Conservation (phyloP, 2,797 vertebrate species). For the Sebastes paucispinis region DNA sequence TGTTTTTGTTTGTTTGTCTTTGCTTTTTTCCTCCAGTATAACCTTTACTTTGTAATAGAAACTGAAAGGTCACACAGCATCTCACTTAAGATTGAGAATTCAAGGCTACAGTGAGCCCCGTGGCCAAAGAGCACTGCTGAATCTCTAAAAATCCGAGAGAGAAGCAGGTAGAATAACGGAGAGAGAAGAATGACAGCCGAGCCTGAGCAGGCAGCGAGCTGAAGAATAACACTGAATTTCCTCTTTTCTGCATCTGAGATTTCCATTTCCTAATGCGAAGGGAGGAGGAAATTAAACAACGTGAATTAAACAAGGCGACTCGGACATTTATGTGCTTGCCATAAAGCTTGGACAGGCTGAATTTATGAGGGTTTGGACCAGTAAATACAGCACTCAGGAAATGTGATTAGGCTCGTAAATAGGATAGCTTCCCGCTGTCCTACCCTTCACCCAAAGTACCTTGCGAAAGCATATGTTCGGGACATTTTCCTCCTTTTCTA, state of each 20-base stretch:
- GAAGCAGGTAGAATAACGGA: slow-evolving; percentile 43
- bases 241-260: slow-evolving; percentile 64
- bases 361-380: slow-evolving; percentile 72
- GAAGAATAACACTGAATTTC: slow-evolving; percentile 55
- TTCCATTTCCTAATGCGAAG: slow-evolving; percentile 74
- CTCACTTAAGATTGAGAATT: slow-evolving; percentile 62
- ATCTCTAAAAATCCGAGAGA: slow-evolving; percentile 41
- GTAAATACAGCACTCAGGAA: slow-evolving; percentile 79
- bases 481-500: slow-evolving; percentile 27
- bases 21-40: slow-evolving; percentile 17
- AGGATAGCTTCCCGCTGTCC: slow-evolving; percentile 64
- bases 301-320: slow-evolving; percentile 65
- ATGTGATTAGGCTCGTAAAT: slow-evolving; percentile 80
- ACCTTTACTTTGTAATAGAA: slow-evolving; percentile 70
- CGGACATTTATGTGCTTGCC: slow-evolving; percentile 69
- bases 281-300: slow-evolving; percentile 74
- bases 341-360: slow-evolving; percentile 66
- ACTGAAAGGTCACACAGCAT: slow-evolving; percentile 68
- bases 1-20: slow-evolving; percentile 32
- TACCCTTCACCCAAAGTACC: slow-evolving; percentile 68
- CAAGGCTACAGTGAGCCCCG: slow-evolving; percentile 31
- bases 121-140: slow-evolving; percentile 38
- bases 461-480: slow-evolving; percentile 59
- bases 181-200: slow-evolving; percentile 14
- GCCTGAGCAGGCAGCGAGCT: slow-evolving; percentile 16